Evolutionary conservation across 2,113 vertebrate species (phyloP).

Genomic region (Dunckerocampus dactyliophorus): DNA sequence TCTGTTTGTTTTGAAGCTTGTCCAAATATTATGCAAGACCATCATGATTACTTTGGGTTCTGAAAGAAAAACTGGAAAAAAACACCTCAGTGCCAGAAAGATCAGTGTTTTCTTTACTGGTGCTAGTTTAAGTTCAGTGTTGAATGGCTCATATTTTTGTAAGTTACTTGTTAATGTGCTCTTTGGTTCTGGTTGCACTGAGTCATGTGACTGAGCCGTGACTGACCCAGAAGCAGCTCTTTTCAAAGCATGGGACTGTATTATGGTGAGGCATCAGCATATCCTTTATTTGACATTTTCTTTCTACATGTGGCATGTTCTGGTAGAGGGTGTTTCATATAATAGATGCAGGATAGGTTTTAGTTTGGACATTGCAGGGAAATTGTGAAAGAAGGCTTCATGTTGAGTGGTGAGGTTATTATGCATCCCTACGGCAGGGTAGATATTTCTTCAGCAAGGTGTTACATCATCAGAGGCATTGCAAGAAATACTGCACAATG

Average conservation of each 20-base stretch:
- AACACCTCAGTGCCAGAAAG: background rate
- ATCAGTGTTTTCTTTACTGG: slow-evolving; percentile 10
- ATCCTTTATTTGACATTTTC: slow-evolving; percentile 34
- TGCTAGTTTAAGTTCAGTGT: background rate
- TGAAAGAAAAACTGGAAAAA: slow-evolving; percentile 33
- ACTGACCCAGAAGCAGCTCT: slow-evolving; percentile 33
- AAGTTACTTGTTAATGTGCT: background rate
- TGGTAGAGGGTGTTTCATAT: slow-evolving; percentile 27
- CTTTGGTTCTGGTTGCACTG: slow-evolving; percentile 4
- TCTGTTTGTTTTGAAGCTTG: slow-evolving; percentile 39
- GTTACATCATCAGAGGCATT: background rate
- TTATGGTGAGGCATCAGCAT: slow-evolving; percentile 28
- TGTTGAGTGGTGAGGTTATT: background rate
- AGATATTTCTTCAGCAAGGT: background rate
- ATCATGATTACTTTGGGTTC: slow-evolving; percentile 29
- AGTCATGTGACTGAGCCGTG: slow-evolving; percentile 29
- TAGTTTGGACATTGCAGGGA: background rate
- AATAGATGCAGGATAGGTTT: slow-evolving; percentile 14
- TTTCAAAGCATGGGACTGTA: slow-evolving; percentile 28
- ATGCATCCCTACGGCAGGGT: background rate
- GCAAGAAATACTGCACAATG: background rate
- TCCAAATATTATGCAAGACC: slow-evolving; percentile 34
- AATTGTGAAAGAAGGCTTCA: background rate
- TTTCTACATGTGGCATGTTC: slow-evolving; percentile 22
- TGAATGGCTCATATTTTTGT: slow-evolving; percentile 2